Conservation (phyloP, 2,113 vertebrate species). For the Laticauda laticaudata region DNA sequence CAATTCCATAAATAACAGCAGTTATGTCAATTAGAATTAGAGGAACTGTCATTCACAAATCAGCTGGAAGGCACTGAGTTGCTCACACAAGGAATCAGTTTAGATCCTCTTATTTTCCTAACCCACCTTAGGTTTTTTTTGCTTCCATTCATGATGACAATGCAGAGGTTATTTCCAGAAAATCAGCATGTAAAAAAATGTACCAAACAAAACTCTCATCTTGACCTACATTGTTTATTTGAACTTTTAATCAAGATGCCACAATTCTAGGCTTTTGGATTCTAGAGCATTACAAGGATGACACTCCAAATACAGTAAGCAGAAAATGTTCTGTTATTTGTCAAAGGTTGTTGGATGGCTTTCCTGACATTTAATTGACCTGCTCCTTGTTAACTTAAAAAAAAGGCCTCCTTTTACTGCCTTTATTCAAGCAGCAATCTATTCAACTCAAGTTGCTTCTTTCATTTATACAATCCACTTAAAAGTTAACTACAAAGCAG, state of each 20-base stretch:
- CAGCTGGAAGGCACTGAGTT: not conserved
- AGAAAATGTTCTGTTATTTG: not conserved
- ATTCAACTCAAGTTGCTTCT: not conserved
- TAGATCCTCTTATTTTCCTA: not conserved
- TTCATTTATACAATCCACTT: conserved; percentile 8
- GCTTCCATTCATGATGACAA: not conserved
- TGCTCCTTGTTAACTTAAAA: not conserved
- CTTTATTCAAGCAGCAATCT: not conserved
- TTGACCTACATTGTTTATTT: not conserved
- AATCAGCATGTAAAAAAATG: not conserved
- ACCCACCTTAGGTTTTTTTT: not conserved
- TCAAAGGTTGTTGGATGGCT: not conserved
- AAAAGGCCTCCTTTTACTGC: not conserved
- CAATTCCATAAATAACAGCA: not conserved
- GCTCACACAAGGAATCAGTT: not conserved
- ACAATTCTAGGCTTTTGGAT: not conserved
- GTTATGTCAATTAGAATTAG: not conserved
- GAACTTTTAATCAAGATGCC: not conserved
- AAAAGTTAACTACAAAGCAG: not conserved
- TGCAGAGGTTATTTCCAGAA: not conserved
- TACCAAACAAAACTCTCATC: not conserved
- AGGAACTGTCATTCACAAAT: not conserved
- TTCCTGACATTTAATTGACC: not conserved
- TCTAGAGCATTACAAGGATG: not conserved
- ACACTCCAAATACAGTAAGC: not conserved